A percentile compares a stretch with the other conserved stretches of the same genome.
Evolutionary conservation across 2,888 invertebrate genomes (phyloP).

Genomic region (Acleris literana): DNA sequence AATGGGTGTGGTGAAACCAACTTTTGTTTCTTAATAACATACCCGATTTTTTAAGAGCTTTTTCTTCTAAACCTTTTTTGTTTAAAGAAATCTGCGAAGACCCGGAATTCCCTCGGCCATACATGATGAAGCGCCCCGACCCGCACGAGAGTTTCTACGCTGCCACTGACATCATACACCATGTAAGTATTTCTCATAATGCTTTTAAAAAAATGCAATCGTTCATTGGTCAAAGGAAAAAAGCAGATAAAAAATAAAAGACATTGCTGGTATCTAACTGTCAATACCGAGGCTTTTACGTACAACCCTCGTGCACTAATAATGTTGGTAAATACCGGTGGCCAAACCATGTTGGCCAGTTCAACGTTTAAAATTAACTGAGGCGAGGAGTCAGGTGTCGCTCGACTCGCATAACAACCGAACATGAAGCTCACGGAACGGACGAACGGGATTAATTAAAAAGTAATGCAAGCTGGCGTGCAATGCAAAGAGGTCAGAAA

Average conservation of each 20-base stretch:
- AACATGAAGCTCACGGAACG: neutral
- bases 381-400: neutral
- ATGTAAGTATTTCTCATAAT: constrained; percentile 59
- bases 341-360: neutral
- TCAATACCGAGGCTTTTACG: too few species aligned
- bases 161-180: constrained; percentile 90
- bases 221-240: too few species aligned
- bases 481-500: too few species aligned
- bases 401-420: neutral
- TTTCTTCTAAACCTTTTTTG: constrained; percentile 37
- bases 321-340: neutral
- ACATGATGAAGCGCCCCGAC: constrained; percentile 78
- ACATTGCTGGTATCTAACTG: too few species aligned
- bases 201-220: too few species aligned
- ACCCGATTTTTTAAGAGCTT: neutral
- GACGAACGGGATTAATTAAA: too few species aligned
- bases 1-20: too few species aligned
- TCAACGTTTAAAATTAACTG: neutral
- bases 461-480: too few species aligned
- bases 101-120: constrained; percentile 73
- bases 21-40: too few species aligned
- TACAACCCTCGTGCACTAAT: neutral
- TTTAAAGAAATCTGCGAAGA: constrained; percentile 76
- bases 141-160: constrained; percentile 87
- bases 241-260: too few species aligned